Percentiles rank a stretch among this genome's conserved stretches.
phyloP scores from a whole-genome alignment of 2,888 invertebrate species.

The Papilio gigon region DNA sequence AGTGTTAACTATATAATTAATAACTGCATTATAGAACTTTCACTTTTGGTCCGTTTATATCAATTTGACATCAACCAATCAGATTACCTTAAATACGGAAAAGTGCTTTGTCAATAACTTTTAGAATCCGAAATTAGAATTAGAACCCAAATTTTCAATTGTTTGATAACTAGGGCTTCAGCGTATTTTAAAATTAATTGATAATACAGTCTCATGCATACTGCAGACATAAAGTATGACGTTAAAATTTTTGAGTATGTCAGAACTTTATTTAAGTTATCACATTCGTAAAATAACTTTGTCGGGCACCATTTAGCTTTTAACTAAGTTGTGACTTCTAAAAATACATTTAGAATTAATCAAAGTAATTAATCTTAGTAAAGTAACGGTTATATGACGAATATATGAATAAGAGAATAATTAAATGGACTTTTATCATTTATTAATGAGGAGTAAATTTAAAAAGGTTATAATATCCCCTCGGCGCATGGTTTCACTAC shows the following conservation, averaged over 20 bases:
- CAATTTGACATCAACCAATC: too few species aligned
- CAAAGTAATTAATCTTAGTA: slow-evolving; percentile 18
- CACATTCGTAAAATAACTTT: neutral
- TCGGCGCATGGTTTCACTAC: slow-evolving; percentile 53
- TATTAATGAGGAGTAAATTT: slow-evolving; percentile 25
- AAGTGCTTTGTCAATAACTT: too few species aligned
- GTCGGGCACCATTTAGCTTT: neutral
- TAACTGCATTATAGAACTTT: too few species aligned
- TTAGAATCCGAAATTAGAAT: too few species aligned
- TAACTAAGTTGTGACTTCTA: neutral
- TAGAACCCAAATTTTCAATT: too few species aligned
- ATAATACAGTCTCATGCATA: neutral
- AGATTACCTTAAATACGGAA: too few species aligned
- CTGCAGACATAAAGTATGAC: neutral
- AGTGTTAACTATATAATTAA: too few species aligned
- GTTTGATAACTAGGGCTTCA: too few species aligned
- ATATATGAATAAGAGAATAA: slow-evolving; percentile 14
- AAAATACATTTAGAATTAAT: neutral
- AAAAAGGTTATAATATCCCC: slow-evolving; percentile 42
- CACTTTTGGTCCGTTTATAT: too few species aligned
- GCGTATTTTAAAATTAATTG: too few species aligned
- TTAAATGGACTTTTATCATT: slow-evolving; percentile 32
- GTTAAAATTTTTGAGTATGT: neutral
- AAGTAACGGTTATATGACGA: slow-evolving; percentile 8
- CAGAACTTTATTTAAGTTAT: neutral